Evolutionary conservation across 2,888 invertebrate genomes (phyloP).

Genomic region (Polymixis lichenea): DNA sequence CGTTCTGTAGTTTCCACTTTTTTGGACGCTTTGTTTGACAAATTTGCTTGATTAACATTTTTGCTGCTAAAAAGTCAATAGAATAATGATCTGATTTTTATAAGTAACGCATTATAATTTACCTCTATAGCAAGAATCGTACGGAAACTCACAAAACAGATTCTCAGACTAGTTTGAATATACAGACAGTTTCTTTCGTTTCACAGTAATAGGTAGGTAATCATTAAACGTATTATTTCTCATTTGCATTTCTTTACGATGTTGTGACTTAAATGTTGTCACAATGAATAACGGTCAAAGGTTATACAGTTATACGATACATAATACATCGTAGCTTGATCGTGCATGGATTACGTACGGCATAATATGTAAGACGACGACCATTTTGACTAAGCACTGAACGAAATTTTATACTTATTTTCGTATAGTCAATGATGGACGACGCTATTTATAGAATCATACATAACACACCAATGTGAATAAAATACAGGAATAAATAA

Average conservation of each 20-base stretch:
- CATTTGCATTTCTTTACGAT: neutral
- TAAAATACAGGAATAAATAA: slow-evolving; percentile 22
- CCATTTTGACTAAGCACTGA: neutral
- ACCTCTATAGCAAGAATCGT: neutral
- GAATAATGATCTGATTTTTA: neutral
- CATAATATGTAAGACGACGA: neutral
- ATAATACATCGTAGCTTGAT: neutral
- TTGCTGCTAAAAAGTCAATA: neutral
- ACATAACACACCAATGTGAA: neutral
- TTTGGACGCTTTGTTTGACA: neutral
- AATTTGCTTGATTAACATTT: neutral
- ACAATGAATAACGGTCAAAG: slow-evolving; percentile 19
- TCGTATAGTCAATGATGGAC: neutral
- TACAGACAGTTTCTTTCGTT: neutral
- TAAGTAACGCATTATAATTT: neutral
- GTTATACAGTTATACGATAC: slow-evolving; percentile 7
- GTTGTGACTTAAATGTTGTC: neutral
- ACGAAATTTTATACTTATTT: neutral
- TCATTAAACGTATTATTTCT: neutral
- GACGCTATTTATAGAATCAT: neutral
- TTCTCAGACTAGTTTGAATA: neutral
- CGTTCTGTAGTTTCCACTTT: neutral
- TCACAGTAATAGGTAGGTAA: neutral
- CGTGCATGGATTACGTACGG: slow-evolving; percentile 3
- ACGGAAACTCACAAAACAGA: neutral